Evolutionary conservation across 2,113 vertebrate genomes (phyloP).

Genomic region (Charina bottae): DNA sequence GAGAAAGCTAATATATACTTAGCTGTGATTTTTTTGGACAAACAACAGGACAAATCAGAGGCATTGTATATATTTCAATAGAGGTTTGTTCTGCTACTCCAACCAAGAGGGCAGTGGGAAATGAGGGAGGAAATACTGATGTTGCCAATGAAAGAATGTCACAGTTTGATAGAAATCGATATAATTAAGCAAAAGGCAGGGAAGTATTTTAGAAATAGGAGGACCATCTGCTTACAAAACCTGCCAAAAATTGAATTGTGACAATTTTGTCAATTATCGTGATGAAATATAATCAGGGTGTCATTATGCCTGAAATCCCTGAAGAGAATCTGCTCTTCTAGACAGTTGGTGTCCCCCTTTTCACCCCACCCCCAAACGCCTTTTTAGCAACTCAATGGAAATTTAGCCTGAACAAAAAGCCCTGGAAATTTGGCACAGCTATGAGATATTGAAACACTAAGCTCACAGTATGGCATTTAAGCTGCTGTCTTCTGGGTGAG

Average conservation of each 20-base stretch:
- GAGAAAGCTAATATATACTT: constrained; percentile 1
- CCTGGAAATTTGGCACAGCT: neutral
- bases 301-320: constrained; percentile 22
- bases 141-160: constrained; percentile 26
- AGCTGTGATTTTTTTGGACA: constrained; percentile 24
- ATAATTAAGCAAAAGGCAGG: constrained; percentile 8
- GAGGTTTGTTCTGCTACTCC: neutral
- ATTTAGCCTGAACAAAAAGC: constrained; percentile 13
- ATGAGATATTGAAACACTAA: neutral
- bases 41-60: constrained; percentile 7
- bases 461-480: neutral
- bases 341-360: neutral
- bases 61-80: constrained; percentile 29
- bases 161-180: constrained; percentile 21
- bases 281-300: neutral
- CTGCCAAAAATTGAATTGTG: constrained; percentile 12
- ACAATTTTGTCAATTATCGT: constrained; percentile 29
- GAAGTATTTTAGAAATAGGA: constrained; percentile 18
- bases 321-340: neutral
- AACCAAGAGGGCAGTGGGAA: neutral
- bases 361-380: neutral
- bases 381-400: neutral
- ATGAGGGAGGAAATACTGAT: neutral
- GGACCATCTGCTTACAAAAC: neutral
- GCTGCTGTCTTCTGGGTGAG: neutral